phyloP scores from a whole-genome alignment of 2,888 invertebrate genomes.

The Loripinus fragilis region DNA sequence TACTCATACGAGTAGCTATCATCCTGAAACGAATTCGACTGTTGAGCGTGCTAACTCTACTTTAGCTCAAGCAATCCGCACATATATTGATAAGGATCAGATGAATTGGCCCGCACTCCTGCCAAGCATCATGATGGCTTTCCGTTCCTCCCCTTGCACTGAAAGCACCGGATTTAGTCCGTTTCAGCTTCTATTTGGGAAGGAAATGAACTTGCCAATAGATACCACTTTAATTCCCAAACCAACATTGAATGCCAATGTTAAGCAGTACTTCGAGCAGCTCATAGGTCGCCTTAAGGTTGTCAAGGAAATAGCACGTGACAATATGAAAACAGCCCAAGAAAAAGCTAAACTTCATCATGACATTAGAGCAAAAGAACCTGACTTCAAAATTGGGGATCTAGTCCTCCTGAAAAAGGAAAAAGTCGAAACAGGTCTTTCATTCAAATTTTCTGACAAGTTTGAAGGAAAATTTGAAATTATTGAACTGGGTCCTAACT shows the following conservation, averaged over 20 bases:
- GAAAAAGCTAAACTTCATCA: neutral
- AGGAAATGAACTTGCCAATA: constrained; percentile 29
- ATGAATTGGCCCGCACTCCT: constrained; percentile 41
- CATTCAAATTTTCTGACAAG: too few relatives aligned
- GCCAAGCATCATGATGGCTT: constrained; percentile 56
- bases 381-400: neutral
- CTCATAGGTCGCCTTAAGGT: neutral
- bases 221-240: neutral
- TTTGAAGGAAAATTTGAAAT: too few relatives aligned
- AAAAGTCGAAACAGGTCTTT: too few relatives aligned
- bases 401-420: neutral
- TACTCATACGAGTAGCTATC: constrained; percentile 50
- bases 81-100: constrained; percentile 47
- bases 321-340: neutral
- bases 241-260: neutral
- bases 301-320: neutral
- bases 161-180: constrained; percentile 51
- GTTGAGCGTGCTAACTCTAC: constrained; percentile 46
- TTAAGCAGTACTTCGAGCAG: neutral
- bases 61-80: constrained; percentile 36
- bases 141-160: constrained; percentile 37
- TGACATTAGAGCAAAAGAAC: neutral
- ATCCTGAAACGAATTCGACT: constrained; percentile 55
- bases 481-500: neutral
- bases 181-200: constrained; percentile 43